Evolutionary conservation across 2,888 invertebrate species (phyloP), one percentile per base, ranked within the genome.

Genomic region (Zeuzera pyrina): DNA sequence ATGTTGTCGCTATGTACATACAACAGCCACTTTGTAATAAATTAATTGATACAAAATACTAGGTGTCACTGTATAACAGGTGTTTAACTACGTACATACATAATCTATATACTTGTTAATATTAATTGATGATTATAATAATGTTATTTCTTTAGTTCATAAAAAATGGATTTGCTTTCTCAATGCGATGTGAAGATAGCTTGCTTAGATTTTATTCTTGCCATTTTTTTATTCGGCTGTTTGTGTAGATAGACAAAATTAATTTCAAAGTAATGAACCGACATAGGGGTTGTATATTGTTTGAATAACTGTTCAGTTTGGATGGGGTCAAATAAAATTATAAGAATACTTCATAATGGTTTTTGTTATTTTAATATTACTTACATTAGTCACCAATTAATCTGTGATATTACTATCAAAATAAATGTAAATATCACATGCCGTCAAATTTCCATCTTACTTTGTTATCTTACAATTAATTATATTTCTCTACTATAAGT

Each of bases 41-140:
- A 66, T 57, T 59, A 54, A 61, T 57, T 38, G 1, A 35, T 23
- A 24, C 7, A 62, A 69, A 70, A 62, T 72, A 71, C 61, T 83
- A 81, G 74, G 71, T 78, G 76, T 83, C 78, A 68, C 83, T 83
- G 78, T 81, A 70, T 77, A 79, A 81, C 83, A 81, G 81, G 67
- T 76, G 74, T 83, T 79, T 77, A 68, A 70, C 63, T 66, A 67
- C 66, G 55, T 71, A 67, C 64, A 45, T 68, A 77, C 73, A 78
- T 79, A 74, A 76, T 78, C 67, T 78, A 77, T 81, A 74, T 76
- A 72, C 65, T 73, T 78, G 78, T 83, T 83, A 83, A 72, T 76
- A 77, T 71, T 72, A 70, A 73, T 19, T 70, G 53, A 73, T 72
- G 48, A 69, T 71, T 78, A 78, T 77, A 79, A 79, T 36, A 53